These are phyloP conservation scores for Oopsacas minuta DNA, from an alignment of 37 sponge, comb jelly and placozoan genomes.

Conservation along the genomic window DNA sequence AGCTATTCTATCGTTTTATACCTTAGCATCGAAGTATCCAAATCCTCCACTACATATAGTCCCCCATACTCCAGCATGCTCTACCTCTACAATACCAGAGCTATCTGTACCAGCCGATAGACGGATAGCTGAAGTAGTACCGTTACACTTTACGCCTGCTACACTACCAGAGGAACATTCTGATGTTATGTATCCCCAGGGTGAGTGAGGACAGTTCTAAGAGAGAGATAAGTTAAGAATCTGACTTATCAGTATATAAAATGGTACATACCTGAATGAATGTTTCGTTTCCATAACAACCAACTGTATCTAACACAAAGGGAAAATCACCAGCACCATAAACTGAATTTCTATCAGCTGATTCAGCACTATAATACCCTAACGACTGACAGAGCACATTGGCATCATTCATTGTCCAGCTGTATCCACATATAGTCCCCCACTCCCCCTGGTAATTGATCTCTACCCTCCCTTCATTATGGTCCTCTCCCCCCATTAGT, in stretches of 20 bases:
- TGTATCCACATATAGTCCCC: constrained; percentile 12
- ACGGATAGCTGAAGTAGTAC: not conserved
- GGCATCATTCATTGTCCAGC: constrained; percentile 23
- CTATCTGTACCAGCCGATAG: not conserved
- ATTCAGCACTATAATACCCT: not conserved
- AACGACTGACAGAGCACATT: constrained; percentile 16
- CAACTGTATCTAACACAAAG: not conserved
- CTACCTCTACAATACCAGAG: not conserved
- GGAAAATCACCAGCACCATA: not conserved
- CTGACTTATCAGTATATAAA: not conserved
- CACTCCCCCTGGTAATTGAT: constrained; percentile 2
- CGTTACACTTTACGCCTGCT: not conserved
- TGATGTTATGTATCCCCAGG: not conserved
- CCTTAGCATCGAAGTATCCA: constrained; percentile 5
- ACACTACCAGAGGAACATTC: not conserved
- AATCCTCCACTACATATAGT: not conserved
- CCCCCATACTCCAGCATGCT: not conserved
- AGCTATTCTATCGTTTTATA: too few species aligned
- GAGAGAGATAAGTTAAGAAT: not conserved
- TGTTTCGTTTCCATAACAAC: not conserved
- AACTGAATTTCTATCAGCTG: not conserved
- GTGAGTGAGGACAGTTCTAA: not conserved
- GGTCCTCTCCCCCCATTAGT: not conserved
- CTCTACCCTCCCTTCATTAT: not conserved
- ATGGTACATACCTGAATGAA: not conserved